Base-by-base conservation (phyloP, 1,140 invertebrate species). In the Eurosta solidaginis region DNA sequence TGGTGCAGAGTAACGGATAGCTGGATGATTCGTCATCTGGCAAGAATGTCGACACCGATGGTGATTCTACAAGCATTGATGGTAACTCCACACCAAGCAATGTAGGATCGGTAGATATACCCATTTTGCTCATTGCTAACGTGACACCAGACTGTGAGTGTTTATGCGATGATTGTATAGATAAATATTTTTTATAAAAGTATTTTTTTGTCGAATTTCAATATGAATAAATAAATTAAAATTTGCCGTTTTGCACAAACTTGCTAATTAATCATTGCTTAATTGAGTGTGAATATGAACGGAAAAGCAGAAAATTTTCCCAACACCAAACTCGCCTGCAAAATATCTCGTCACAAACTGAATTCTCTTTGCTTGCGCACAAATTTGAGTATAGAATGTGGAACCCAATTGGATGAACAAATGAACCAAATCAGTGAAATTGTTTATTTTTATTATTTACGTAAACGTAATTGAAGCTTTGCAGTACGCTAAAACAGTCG, bases 11-110 rank as follows among this genome's bases (percentile, higher is more conserved):
- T 44, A 91, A 80, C 1, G 90, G 90, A 79, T 90, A 91, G 40
- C 88, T 90, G n/a, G 90, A 91, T 10, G 89, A 87, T 44, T 90
- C 89, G 81, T 91, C 90, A 78, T 91, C 90, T 1, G 86, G 84
- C 22, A 90, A 49, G 82, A 89, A 89, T 22, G 86, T 86, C 0
- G 85, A 84, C 49, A 81, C 80, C 9, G 85, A 85, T 2, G 85
- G 84, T 7, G 85, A 86, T 68, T 83, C 82, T 29, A 82, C 78
- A 7, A 86, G 68, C 12, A 82, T 82, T 29, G 79, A 77, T 10
- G 84, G 82, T 20, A 85, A 79, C 42, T 85, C 81, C n/a, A 85
- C 84, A 79, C 83, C 81, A 6, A 86, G 76, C 22, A 86, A 81
- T 78, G 80, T 74, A 20, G 84, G 80, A 76, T 86, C 83, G 17